phyloP scores from a whole-genome alignment of 2,797 vertebrate genomes.

The Halcyon smyrnensis region DNA sequence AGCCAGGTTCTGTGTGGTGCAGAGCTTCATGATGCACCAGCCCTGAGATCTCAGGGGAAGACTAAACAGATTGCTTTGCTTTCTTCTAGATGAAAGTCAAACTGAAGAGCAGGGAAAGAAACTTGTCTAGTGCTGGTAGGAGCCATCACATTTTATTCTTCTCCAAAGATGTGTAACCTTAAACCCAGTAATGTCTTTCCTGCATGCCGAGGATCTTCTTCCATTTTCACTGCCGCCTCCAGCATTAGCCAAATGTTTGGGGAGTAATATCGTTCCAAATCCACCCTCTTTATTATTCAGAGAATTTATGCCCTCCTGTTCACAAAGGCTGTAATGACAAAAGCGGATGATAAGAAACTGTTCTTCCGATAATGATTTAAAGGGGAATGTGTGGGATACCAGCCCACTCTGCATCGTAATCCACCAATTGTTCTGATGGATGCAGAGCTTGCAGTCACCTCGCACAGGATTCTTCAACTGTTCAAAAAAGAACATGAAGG shows the following conservation, averaged over 20 bases:
- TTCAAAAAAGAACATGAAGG: not conserved
- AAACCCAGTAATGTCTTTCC: not conserved
- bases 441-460: not conserved
- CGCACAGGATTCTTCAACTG: not conserved
- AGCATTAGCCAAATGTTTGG: not conserved
- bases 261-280: not conserved
- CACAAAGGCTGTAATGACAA: not conserved
- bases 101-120: not conserved
- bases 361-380: not conserved
- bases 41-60: not conserved
- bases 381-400: not conserved
- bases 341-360: not conserved
- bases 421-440: not conserved
- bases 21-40: not conserved
- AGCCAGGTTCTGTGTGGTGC: not conserved
- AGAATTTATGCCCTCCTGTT: not conserved
- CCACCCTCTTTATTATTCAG: not conserved
- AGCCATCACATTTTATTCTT: not conserved
- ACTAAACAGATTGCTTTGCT: not conserved
- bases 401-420: not conserved
- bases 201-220: not conserved
- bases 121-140: not conserved
- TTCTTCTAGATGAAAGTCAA: not conserved
- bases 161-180: not conserved
- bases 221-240: not conserved